Percentiles rank a stretch among this genome's conserved stretches.
phyloP scores from a whole-genome alignment of 2,797 vertebrate genomes.

The Crenuchus spilurus region DNA sequence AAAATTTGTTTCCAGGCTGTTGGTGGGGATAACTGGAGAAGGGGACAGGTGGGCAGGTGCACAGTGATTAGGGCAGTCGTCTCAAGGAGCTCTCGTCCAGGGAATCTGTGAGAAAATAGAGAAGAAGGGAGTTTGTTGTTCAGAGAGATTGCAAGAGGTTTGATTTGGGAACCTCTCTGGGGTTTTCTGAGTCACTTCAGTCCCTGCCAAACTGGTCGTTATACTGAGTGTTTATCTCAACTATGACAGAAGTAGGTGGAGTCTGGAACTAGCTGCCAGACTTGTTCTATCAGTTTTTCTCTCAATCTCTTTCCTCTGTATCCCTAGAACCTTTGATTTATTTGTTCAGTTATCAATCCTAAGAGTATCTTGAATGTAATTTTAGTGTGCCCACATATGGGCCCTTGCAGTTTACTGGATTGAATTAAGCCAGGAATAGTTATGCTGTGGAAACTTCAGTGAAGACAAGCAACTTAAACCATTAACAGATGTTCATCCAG shows the following conservation, averaged over 20 bases:
- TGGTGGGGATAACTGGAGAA: neutral
- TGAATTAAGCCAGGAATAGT: too few relatives aligned
- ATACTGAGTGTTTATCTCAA: neutral
- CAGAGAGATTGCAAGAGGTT: neutral
- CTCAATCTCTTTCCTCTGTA: neutral
- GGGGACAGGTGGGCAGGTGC: slow-evolving; percentile 6
- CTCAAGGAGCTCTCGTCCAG: neutral
- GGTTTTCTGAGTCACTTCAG: slow-evolving; percentile 1
- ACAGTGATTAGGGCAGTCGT: slow-evolving; percentile 8
- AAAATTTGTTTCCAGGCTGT: neutral
- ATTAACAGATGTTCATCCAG: too few relatives aligned
- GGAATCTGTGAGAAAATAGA: slow-evolving; percentile 5
- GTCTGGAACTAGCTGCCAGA: neutral
- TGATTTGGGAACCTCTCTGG: slow-evolving; percentile 6
- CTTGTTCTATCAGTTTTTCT: too few relatives aligned
- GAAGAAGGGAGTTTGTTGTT: neutral
- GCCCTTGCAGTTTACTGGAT: neutral
- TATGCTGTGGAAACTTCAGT: too few relatives aligned
- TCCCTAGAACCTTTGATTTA: neutral
- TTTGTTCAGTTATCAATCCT: neutral
- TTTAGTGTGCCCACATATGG: neutral
- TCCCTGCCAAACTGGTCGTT: neutral
- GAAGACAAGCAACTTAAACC: too few relatives aligned
- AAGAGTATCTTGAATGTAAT: too few relatives aligned
- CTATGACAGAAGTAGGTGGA: neutral